Base-by-base conservation (phyloP, 2,888 invertebrate genomes). In the Cancer borealis region DNA sequence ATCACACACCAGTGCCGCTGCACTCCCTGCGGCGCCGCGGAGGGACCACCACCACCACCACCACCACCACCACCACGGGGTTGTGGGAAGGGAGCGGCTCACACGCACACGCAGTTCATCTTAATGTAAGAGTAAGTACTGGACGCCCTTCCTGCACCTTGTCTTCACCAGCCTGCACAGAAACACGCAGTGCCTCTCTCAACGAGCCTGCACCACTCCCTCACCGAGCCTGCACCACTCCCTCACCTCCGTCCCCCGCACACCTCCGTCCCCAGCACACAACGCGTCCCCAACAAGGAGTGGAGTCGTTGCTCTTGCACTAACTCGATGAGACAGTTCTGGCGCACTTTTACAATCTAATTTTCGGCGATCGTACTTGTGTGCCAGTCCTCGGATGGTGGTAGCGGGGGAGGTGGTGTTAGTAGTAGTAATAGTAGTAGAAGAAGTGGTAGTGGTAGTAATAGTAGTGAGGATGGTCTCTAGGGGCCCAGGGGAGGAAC, bases 111-210 rank as follows among this genome's bases (percentile, higher is more conserved):
- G 8, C 73, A 73, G 4, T 21, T 26, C 73, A 26, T 73, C 73
- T 73, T 21, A n/a, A 73, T 73, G 73, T n/a, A n/a, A 8, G n/a
- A 73, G 26, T 73, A 73, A 73, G 73, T 73, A 73, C 73, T 73
- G 21, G 73, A 26, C 73, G 10, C 73, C 1, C 21, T n/a, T 73
- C n/a, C 73, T 26, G 73, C 10, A 8, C n/a, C 10, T 8, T 73
- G 26, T 73, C 26, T 73, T n/a, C 73, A 73, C 5, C 26, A 73
- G 4, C 26, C 73, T 4, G 5, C 26, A 26, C 73, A n/a, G 5
- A 21, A 26, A 14, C 66, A 17, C n/a, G 54, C 66, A 4, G 66
- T 73, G 26, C n/a, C n/a, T n/a, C 73, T 10, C 73, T 73, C 73
- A n/a, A n/a, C n/a, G n/a, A 21, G 5, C 8, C 73, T 5, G 26